Percentiles rank a stretch among this genome's conserved stretches.
phyloP scores from a whole-genome alignment of 2,113 vertebrate genomes.

The Amblyopsis rosae region DNA sequence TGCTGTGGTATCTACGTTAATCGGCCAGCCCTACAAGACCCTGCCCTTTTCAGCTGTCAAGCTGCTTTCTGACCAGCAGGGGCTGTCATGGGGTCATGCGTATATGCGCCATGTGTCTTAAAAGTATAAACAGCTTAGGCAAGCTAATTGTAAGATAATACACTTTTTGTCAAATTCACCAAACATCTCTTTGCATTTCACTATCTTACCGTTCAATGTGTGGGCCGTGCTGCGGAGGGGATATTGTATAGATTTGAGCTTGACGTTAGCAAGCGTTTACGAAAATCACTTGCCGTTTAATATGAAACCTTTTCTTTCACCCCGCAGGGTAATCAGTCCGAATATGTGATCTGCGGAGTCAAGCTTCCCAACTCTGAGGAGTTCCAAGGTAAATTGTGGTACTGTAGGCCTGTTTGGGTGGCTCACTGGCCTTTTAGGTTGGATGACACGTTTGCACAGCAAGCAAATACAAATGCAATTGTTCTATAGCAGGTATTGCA shows the following conservation, averaged over 20 bases:
- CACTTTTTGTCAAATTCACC: too few relatives aligned
- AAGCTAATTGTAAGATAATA: too few relatives aligned
- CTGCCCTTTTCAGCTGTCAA: not conserved
- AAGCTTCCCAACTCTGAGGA: slow-evolving; percentile 99
- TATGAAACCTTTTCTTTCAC: slow-evolving; percentile 28
- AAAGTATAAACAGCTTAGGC: too few relatives aligned
- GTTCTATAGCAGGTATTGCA: too few relatives aligned
- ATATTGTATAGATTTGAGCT: not conserved
- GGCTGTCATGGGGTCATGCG: not conserved
- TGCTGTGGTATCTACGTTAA: too few relatives aligned
- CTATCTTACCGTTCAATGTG: too few relatives aligned
- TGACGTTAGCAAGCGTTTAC: too few relatives aligned
- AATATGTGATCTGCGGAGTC: slow-evolving; percentile 97
- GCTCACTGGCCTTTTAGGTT: not conserved
- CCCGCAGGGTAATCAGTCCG: slow-evolving; percentile 89
- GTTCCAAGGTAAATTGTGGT: slow-evolving; percentile 90
- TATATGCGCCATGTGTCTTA: slow-evolving; percentile 1
- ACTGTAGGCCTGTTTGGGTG: slow-evolving; percentile 4
- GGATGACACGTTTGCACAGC: too few relatives aligned
- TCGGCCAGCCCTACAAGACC: too few relatives aligned
- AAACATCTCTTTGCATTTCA: too few relatives aligned
- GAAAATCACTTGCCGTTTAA: slow-evolving; percentile 14
- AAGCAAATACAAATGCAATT: too few relatives aligned
- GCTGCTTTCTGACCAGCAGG: not conserved
- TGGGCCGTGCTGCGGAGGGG: too few relatives aligned